Percentiles rank a stretch among this genome's conserved stretches.
phyloP scores from a whole-genome alignment of 2,888 invertebrate species.

The Amphiduros pacificus region DNA sequence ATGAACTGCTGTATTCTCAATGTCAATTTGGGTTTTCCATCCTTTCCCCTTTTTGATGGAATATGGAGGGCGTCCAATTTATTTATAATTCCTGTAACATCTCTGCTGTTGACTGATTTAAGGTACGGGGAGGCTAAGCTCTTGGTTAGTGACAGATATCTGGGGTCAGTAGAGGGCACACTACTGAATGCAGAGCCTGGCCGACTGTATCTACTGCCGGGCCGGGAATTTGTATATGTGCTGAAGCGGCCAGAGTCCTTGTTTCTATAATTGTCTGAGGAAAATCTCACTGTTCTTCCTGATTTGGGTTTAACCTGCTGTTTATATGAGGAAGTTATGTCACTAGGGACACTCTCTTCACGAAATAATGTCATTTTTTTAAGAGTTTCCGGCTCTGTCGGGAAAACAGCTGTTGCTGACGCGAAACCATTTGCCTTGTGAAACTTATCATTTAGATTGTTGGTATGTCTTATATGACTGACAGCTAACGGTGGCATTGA shows the following conservation, averaged over 20 bases:
- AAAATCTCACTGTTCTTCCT: constrained; percentile 3
- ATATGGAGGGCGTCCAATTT: constrained; percentile 10
- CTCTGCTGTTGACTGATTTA: background rate
- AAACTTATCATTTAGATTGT: background rate
- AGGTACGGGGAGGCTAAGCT: constrained; percentile 1
- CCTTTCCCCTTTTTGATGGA: background rate
- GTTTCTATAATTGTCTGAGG: background rate
- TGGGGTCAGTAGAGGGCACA: constrained; percentile 12
- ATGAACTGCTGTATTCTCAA: constrained; percentile 13
- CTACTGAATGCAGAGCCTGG: background rate
- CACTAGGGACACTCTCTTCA: too few relatives aligned
- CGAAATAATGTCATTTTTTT: too few relatives aligned
- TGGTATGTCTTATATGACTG: too few relatives aligned
- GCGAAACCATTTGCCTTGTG: background rate
- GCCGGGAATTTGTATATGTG: too few relatives aligned
- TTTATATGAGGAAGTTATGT: too few relatives aligned
- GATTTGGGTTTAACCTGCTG: background rate
- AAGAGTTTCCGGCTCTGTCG: background rate
- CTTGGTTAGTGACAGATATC: constrained; percentile 16
- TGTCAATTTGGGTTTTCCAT: background rate
- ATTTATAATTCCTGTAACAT: constrained; percentile 11
- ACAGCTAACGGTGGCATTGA: constrained; percentile 2
- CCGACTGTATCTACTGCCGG: background rate
- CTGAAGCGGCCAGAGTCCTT: background rate
- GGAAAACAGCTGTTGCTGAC: background rate